Conservation (phyloP, 2,888 invertebrate species). For the Thumatha senex region DNA sequence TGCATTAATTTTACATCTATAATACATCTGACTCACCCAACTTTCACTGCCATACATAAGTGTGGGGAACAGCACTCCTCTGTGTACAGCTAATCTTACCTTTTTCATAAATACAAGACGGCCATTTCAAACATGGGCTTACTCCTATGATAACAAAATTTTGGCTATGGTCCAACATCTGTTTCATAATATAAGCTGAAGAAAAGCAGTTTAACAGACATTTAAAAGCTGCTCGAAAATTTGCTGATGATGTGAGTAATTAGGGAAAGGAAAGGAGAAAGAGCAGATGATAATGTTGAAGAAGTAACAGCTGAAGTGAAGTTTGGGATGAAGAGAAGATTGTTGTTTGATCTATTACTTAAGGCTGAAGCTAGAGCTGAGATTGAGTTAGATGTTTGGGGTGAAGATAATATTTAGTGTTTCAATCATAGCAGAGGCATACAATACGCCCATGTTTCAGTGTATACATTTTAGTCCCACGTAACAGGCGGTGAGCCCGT, state of each 20-base stretch:
- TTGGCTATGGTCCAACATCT: constrained; percentile 81
- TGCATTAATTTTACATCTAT: too few relatives aligned
- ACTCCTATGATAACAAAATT: constrained; percentile 61
- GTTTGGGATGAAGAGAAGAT: constrained; percentile 62
- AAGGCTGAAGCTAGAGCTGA: constrained; percentile 81
- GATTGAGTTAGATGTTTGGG: constrained; percentile 78
- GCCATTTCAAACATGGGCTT: constrained; percentile 67
- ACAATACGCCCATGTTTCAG: too few relatives aligned
- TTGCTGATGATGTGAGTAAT: constrained; percentile 82
- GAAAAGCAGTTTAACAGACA: constrained; percentile 73
- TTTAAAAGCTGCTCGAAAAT: constrained; percentile 73
- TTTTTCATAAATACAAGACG: constrained; percentile 80
- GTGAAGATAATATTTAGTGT: constrained; percentile 14
- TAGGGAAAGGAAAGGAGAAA: constrained; percentile 57
- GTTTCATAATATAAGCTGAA: constrained; percentile 69
- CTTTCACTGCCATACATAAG: too few relatives aligned
- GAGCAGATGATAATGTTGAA: constrained; percentile 13
- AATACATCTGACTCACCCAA: too few relatives aligned
- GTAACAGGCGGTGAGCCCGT: too few relatives aligned
- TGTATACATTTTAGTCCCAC: too few relatives aligned
- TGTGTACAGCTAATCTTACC: too few relatives aligned
- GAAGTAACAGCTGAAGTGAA: constrained; percentile 16
- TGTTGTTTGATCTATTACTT: constrained; percentile 86
- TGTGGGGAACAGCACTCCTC: too few relatives aligned
- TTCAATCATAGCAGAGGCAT: too few relatives aligned